Conservation (phyloP, 2,113 vertebrate species). For the Proteles cristata region DNA sequence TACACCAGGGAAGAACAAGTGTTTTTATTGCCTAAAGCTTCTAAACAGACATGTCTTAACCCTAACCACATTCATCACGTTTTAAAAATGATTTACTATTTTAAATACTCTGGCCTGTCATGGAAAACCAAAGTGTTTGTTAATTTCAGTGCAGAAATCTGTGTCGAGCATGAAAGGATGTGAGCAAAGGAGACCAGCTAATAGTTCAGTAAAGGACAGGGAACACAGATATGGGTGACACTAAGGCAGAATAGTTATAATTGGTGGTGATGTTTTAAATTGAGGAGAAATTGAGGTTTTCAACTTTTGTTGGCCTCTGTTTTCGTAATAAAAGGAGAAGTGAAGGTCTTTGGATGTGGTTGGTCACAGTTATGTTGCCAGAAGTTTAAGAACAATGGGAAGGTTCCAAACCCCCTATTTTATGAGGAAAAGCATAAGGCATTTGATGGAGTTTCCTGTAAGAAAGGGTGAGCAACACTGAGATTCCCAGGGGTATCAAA, state of each 20-base stretch:
- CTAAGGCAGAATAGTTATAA: not conserved
- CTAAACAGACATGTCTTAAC: not conserved
- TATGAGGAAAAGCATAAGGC: not conserved
- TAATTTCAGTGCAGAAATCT: not conserved
- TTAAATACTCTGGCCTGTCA: not conserved
- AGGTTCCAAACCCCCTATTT: fast-evolving
- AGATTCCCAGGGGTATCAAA: not conserved
- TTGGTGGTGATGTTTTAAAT: not conserved
- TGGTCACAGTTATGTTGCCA: not conserved
- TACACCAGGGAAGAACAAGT: not conserved
- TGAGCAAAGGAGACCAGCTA: not conserved
- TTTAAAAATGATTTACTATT: not conserved
- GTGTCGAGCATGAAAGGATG: not conserved
- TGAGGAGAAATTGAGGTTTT: not conserved
- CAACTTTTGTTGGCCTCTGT: not conserved
- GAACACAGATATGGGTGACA: fast-evolving
- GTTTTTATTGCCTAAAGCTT: not conserved
- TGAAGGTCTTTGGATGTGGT: not conserved
- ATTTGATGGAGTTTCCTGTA: not conserved
- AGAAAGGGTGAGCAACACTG: not conserved
- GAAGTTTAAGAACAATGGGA: not conserved
- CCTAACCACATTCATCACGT: not conserved
- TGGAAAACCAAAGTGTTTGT: not conserved
- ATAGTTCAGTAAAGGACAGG: not conserved
- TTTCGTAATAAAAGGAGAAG: not conserved